Evolutionary conservation across 2,888 invertebrate genomes (phyloP), one percentile per base, ranked within the genome.

Genomic region (Rhingia campestris): DNA sequence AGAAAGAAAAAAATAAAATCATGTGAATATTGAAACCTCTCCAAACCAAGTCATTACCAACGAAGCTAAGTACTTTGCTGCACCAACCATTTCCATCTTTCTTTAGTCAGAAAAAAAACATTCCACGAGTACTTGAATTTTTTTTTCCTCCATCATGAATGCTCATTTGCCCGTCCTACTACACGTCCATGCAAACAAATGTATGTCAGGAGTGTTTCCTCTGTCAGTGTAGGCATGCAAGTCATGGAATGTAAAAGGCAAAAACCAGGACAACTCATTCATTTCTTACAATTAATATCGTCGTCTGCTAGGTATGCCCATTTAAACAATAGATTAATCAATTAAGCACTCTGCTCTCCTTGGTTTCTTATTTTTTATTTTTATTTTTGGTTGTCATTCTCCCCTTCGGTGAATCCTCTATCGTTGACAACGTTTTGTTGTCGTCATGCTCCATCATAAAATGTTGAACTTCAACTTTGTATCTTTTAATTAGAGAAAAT

Each of bases 391-490:
- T 61, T 43, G 45, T 53, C 56, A 43, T 47, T 39, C 30, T 47
- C 14, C 14, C 22, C 58, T 35, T 69, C 2, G 1, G 22, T 22
- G 22, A 33, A 37, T 41, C 3, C 14, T 53, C 45, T 35, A 12
- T 9, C 47, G 30, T 53, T n/a, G 22, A 43, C 45, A n/a, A 35
- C 33, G 49, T 63, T 32, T 61, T 32, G 45, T 70, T 32, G 32
- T 41, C 35, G 45, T 53, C 53, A 59, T 58, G 43, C 51, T 51
- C 39, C 61, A 66, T 64, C 51, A 79, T 63, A 64, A 70, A 84
- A 84, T 74, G 80, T 54, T 80, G 84, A 84, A 84, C 84, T 80
- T 84, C 84, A 84, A 66, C 74, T 84, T 43, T 54, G 69, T 80
- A 53, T 69, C 66, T 73, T 81, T 66, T 84, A 70, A 80, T 84